These are phyloP conservation scores for Oligia latruncula DNA, from an alignment of 2,888 invertebrate species.

Conservation along the genomic window DNA sequence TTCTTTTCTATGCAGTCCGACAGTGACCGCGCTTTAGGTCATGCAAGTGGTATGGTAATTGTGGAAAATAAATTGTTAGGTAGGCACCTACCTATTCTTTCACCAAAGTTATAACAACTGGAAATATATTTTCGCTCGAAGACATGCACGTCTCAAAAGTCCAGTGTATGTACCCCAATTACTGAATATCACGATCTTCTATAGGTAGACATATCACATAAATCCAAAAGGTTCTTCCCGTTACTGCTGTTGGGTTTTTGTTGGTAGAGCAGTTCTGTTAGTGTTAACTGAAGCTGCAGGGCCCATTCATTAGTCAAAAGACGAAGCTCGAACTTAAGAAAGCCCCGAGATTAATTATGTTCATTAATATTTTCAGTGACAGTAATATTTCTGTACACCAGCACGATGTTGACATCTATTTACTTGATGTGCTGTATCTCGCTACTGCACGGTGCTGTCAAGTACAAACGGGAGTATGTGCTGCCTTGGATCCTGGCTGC, in stretches of 20 bases:
- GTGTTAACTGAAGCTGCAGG: background rate
- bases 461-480: slow-evolving; percentile 85
- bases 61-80: background rate
- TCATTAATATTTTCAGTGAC: slow-evolving; percentile 78
- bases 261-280: background rate
- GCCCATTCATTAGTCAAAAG: background rate
- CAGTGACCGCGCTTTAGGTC: too few species aligned
- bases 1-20: too few species aligned
- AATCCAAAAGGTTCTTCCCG: background rate
- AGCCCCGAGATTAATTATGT: background rate
- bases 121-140: background rate
- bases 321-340: background rate
- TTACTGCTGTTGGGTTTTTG: background rate
- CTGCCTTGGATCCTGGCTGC: slow-evolving; percentile 87
- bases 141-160: background rate
- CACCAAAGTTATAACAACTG: background rate
- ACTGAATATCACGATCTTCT: background rate
- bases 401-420: slow-evolving; percentile 84
- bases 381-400: slow-evolving; percentile 86
- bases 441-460: slow-evolving; percentile 86
- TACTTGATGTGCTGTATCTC: slow-evolving; percentile 88
- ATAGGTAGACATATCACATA: background rate
- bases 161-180: background rate
- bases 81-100: background rate
- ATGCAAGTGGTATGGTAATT: background rate